Evolutionary conservation across 2,888 invertebrate species (phyloP), one percentile per base, ranked within the genome.

Genomic region (Meteorus colon): DNA sequence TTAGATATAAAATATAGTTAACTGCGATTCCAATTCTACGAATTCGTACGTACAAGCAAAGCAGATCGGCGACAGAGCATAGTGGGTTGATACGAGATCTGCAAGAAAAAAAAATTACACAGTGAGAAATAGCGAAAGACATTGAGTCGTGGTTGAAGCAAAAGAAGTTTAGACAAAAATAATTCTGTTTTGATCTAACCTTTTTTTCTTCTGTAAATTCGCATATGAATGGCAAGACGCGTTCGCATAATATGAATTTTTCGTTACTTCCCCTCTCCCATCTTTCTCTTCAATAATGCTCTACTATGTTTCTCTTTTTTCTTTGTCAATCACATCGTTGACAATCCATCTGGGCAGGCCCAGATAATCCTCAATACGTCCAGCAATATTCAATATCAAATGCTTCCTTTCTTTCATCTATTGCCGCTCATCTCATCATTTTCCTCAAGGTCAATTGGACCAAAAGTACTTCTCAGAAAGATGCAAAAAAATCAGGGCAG

Each of bases 221-320:
- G 67, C 59, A 73, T 62, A n/a, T 71, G 34, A 55, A 34, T 70
- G 60, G 63, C 77, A 74, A 77, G 73, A 74, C 74, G 74, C 73
- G 76, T 73, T 73, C 76, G 75, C 60, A 66, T 37, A n/a, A 19
- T 4, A 37, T 37, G 34, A 37, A 10, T 37, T 12, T 65, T 74
- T 59, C 66, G 62, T 34, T 51, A 63, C 69, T 60, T 37, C 34
- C 48, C n/a, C 59, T 31, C 16, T 69, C 55, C 51, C 55, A 34
- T 75, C n/a, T 19, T 24, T 24, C 6, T 6, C 8, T 19, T 19
- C n/a, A 4, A 16, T 6, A n/a, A 8, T 6, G n/a, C 19, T 48
- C 19, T 3, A 4, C 48, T 48, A 16, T 59, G 77, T 63, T 51
- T 24, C 51, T 65, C 55, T 31, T 66, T 65, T 41, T 69, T 51